Evolutionary conservation across 2,113 vertebrate species (phyloP).

Genomic region (Ivindomyrus marchei): DNA sequence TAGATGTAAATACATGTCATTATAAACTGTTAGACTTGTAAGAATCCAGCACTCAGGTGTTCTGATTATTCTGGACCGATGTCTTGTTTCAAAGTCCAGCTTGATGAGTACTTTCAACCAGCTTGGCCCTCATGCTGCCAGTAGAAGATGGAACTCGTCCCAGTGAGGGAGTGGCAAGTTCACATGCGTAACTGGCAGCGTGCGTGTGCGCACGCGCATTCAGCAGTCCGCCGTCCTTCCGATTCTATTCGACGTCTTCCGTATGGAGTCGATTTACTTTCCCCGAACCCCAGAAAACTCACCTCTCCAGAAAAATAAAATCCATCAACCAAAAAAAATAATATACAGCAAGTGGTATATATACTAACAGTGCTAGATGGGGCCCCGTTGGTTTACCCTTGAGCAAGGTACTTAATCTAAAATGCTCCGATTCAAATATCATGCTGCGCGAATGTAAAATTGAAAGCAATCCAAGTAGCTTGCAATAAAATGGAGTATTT

Average conservation of each 20-base stretch:
- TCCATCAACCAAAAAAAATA: not conserved
- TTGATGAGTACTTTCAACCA: not conserved
- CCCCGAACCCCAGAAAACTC: not conserved
- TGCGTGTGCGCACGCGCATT: slow-evolving; percentile 40
- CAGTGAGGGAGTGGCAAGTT: not conserved
- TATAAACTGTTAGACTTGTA: not conserved
- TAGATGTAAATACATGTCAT: not conserved
- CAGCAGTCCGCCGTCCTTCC: slow-evolving; percentile 49
- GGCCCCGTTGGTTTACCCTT: not conserved
- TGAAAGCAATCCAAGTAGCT: not conserved
- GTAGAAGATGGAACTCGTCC: not conserved
- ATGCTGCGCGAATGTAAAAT: not conserved
- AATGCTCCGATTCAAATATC: not conserved
- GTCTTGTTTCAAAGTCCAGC: not conserved
- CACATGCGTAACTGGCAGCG: not conserved
- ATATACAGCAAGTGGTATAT: not conserved
- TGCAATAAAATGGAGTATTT: not conserved
- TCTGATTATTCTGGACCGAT: not conserved
- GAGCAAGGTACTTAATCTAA: not conserved
- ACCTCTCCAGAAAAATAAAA: not conserved
- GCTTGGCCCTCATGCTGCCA: not conserved
- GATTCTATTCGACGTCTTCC: slow-evolving; percentile 53
- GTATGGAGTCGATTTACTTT: slow-evolving; percentile 36
- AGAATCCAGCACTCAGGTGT: not conserved
- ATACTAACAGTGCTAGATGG: not conserved